phyloP scores from a whole-genome alignment of 30 jellyfish, hydroid and myxozoan genomes.

The Turritopsis rubra region DNA sequence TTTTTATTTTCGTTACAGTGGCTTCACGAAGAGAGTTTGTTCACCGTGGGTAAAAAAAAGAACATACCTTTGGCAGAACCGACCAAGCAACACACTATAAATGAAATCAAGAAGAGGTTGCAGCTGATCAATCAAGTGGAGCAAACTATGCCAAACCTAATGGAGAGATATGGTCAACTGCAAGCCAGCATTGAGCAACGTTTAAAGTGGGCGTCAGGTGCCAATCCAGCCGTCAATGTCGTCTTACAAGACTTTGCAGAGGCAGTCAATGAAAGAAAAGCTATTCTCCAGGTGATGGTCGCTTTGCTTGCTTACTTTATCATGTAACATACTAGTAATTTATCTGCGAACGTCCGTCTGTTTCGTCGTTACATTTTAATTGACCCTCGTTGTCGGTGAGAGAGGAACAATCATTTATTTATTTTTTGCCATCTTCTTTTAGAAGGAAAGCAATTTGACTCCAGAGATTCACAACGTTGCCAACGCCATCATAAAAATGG shows the following conservation, averaged over 20 bases:
- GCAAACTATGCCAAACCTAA: slow-evolving; percentile 44
- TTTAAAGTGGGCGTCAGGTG: slow-evolving; percentile 96
- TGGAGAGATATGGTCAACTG: slow-evolving; percentile 69
- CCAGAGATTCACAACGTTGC: slow-evolving; percentile 65
- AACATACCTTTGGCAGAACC: slow-evolving; percentile 47
- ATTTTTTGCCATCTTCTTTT: not conserved
- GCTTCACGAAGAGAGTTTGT: slow-evolving; percentile 65
- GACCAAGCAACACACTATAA: slow-evolving; percentile 50
- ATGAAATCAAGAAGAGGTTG: slow-evolving; percentile 68
- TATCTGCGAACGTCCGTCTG: not conserved
- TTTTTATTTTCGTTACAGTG: slow-evolving; percentile 41
- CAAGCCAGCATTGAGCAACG: slow-evolving; percentile 92
- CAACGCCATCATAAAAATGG: slow-evolving; percentile 61
- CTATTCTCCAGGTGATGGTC: slow-evolving; percentile 44
- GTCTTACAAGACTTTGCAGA: slow-evolving; percentile 66
- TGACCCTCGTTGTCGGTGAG: no score
- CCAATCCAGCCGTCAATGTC: slow-evolving; percentile 73
- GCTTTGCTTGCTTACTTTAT: not conserved
- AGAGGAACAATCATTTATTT: no score
- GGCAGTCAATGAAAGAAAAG: slow-evolving; percentile 51
- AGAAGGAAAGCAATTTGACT: slow-evolving; percentile 51
- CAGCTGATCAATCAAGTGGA: slow-evolving; percentile 68
- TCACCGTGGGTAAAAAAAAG: slow-evolving; percentile 43
- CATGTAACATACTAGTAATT: not conserved
- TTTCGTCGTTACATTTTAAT: not conserved